phyloP scores from a whole-genome alignment of 2,797 vertebrate genomes.

The Halcyon smyrnensis region DNA sequence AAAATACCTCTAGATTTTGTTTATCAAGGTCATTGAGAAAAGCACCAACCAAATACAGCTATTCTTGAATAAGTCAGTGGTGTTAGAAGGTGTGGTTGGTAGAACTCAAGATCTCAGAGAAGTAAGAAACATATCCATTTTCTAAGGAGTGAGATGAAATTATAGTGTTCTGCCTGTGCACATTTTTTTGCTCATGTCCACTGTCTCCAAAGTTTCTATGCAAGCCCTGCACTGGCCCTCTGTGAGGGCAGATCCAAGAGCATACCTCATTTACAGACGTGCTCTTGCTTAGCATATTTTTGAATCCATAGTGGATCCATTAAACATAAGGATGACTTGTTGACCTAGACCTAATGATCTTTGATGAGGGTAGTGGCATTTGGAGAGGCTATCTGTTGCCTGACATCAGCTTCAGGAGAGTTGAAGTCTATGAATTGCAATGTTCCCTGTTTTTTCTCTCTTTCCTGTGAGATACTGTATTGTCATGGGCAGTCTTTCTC shows the following conservation, averaged over 20 bases:
- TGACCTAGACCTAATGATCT: not conserved
- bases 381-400: not conserved
- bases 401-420: not conserved
- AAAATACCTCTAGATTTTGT: not conserved
- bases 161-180: not conserved
- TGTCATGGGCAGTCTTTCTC: not conserved
- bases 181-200: not conserved
- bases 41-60: not conserved
- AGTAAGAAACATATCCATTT: not conserved
- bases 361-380: not conserved
- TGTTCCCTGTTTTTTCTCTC: not conserved
- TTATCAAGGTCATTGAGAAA: not conserved
- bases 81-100: not conserved
- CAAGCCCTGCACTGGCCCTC: not conserved
- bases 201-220: not conserved
- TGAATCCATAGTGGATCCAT: not conserved
- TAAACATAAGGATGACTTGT: not conserved
- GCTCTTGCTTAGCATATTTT: not conserved
- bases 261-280: not conserved
- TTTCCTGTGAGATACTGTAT: accelerated
- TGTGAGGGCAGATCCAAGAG: not conserved
- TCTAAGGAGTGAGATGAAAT: not conserved
- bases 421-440: not conserved
- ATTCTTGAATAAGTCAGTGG: not conserved
- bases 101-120: not conserved